Percentiles rank a stretch among this genome's conserved stretches.
Evolutionary conservation across 2,113 vertebrate species (phyloP).

Genomic region (Diadophis punctatus): DNA sequence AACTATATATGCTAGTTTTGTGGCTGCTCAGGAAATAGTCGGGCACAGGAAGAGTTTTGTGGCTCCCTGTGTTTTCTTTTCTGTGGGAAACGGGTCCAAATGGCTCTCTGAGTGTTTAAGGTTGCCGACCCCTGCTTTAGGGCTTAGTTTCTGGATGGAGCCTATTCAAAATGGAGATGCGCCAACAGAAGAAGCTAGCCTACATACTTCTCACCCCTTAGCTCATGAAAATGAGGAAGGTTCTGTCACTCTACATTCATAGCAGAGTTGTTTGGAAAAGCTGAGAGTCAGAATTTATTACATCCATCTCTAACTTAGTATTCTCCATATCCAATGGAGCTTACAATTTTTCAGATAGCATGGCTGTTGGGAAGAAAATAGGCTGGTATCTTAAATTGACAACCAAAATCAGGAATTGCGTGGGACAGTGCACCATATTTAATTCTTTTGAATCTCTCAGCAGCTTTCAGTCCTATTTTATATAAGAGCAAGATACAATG

Average conservation of each 20-base stretch:
- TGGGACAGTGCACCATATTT: not conserved
- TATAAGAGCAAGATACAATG: not conserved
- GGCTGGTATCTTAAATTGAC: not conserved
- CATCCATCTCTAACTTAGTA: not conserved
- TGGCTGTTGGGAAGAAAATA: not conserved
- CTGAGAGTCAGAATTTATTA: not conserved
- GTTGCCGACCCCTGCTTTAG: too few species aligned
- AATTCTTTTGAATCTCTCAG: not conserved
- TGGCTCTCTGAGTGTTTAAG: too few species aligned
- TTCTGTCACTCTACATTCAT: not conserved
- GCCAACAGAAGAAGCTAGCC: not conserved
- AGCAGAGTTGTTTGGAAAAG: not conserved
- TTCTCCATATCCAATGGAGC: not conserved
- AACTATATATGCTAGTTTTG: too few species aligned
- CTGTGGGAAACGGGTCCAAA: too few species aligned
- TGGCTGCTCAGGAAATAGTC: too few species aligned
- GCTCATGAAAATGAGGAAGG: not conserved
- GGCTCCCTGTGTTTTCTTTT: too few species aligned
- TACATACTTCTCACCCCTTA: not conserved
- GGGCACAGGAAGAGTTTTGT: too few species aligned
- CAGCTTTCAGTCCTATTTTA: not conserved
- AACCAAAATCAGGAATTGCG: not conserved
- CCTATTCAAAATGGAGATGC: not conserved
- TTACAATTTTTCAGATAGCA: not conserved
- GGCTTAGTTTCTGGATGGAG: not conserved